Base-by-base conservation (phyloP, 2,113 vertebrate species). In the Saccopteryx bilineata region DNA sequence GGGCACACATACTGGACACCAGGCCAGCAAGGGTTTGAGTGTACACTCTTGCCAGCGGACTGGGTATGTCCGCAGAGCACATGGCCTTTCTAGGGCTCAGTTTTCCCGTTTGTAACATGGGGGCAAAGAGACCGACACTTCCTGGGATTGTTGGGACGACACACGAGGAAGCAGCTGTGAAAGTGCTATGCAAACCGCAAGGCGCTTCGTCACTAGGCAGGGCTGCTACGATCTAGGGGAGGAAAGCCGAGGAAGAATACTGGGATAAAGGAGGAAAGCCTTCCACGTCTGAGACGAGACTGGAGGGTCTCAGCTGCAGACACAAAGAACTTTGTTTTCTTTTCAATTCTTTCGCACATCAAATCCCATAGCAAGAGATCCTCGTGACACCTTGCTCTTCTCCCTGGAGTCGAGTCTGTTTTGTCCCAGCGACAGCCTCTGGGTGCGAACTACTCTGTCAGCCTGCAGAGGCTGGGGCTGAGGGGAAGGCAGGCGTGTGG, bases 401-500 rank as follows among this genome's bases (percentile, higher is more conserved):
- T 39, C 71, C 52, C 76, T 33, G 50, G 56, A 50, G 63, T 9
- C 39, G 69, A 52, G 24, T 72, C 50, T 58, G 58, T 69, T 94
- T 60, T 76, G 80, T 75, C 80, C 75, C 31, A 56, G 75, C 69
- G 4, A 19, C 0, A 50, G 60, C 26, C 63, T 83, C 65, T 10
- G 33, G 52, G 26, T 7, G 19, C 1, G 6, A 66, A 33, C 39
- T 9, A 15, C 39, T 31, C 28, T 10, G n/a, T 23, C 23, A 61
- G 17, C 26, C n/a, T 4, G 26, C 89, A 23, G 88, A 66, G 60
- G 66, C 12, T 11, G 66, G 26, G 50, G 1, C 24, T 26, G 80
- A 17, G 60, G 11, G 0, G 8, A 31, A 48, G 31, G 75, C 9
- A 39, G 9, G 3, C 21, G 12, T 5, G 4, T 0, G 21, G 26